phyloP scores from a whole-genome alignment of 2,113 vertebrate species.

The Phyllostomus discolor region DNA sequence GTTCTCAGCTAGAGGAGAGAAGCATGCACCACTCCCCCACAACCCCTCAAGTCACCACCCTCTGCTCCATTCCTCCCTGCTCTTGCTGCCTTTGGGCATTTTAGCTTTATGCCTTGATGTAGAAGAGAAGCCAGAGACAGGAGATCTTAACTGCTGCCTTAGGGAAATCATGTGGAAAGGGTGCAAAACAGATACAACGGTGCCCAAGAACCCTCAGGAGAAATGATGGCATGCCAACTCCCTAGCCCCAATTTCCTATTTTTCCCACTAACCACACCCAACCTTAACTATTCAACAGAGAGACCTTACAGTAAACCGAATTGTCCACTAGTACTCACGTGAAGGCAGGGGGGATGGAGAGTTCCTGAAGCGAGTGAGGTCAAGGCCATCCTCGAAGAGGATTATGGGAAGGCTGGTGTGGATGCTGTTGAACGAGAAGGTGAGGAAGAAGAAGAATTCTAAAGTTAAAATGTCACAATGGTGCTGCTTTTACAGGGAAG shows the following conservation, averaged over 20 bases:
- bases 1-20: not conserved
- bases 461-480: no score
- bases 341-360: no score
- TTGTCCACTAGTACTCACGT: no score
- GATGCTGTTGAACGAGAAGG: no score
- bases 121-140: not conserved
- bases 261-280: not conserved
- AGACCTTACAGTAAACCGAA: not conserved
- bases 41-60: not conserved
- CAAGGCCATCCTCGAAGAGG: no score
- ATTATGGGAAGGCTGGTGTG: no score
- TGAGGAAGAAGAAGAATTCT: no score
- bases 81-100: not conserved
- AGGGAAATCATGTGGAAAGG: not conserved
- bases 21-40: rapidly evolving
- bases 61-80: not conserved
- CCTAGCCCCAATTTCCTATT: not conserved
- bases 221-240: not conserved
- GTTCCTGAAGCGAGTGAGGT: no score
- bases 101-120: not conserved
- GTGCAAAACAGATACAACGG: not conserved
- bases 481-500: no score
- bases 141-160: not conserved
- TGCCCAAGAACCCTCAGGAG: not conserved
- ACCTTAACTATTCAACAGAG: not conserved